Base-by-base conservation (phyloP, 2,113 vertebrate genomes). In the Casuarius casuarius region DNA sequence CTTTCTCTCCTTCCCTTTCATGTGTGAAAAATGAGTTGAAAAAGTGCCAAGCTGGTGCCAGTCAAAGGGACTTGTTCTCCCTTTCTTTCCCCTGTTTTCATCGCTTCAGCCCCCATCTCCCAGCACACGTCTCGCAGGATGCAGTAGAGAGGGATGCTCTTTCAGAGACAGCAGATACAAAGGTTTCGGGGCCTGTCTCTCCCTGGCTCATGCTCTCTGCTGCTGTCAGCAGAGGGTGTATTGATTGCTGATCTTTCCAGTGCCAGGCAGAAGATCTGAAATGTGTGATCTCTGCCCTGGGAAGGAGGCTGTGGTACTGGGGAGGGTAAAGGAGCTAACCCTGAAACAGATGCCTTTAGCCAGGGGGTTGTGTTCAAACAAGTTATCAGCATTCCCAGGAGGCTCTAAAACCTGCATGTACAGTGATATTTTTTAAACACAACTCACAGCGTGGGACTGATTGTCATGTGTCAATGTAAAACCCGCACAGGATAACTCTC, bases 21-120 rank as follows among this genome's bases (percentile, higher is more conserved):
- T 93, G 83, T 96, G 72, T 88, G 77, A 94, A 94, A 95, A 90
- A 65, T 42, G 40, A 95, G 72, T 52, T 68, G 44, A 94, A 81
- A 95, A 96, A 93, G 88, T 42, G 90, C 90, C 91, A 95, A 67
- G 75, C 87, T 91, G 63, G 23, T 91, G 84, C 42, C 95, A 87
- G 97, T 97, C 82, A 94, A 95, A 96, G 74, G 89, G 94, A 82
- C 81, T 94, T 83, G 49, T 71, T 95, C 92, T 87, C 28, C 46
- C 19, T 94, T 91, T 95, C 62, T 96, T 92, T 71, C 44, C 19
- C 29, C 94, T 88, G 40, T 40, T 89, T 89, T 91, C 76, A 87
- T 76, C 11, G 44, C 17, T 26, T 29, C 48, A 38, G 82, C 63
- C 49, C 38, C 46, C n/a, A n/a, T 79, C 38, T 91, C 65, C 52